Conservation (phyloP, 2,797 vertebrate species). For the Limnodromus scolopaceus region DNA sequence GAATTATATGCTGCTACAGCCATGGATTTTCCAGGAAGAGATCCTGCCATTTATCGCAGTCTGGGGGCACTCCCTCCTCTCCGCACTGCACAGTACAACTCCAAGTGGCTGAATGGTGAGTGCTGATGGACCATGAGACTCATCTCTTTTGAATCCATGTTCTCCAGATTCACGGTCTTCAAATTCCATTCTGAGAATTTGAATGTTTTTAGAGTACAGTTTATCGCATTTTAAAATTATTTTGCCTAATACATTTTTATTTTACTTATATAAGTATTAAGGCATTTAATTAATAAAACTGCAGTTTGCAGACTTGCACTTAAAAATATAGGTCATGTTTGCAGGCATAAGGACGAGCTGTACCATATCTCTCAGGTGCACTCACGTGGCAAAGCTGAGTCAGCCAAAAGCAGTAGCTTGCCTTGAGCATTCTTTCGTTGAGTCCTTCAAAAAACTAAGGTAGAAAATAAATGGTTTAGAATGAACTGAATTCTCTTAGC, state of each 20-base stretch:
- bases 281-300: not conserved
- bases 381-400: not conserved
- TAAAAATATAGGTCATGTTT: not conserved
- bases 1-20: conserved; percentile 96
- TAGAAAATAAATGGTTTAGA: not conserved
- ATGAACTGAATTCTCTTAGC: not conserved
- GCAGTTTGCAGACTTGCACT: not conserved
- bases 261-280: not conserved
- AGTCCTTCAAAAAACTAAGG: not conserved
- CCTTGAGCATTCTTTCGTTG: not conserved
- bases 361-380: not conserved
- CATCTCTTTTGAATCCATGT: accelerated
- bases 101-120: conserved; percentile 97
- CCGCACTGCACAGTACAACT: conserved; percentile 98
- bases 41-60: conserved; percentile 97
- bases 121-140: not conserved
- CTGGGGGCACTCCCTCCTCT: conserved; percentile 92
- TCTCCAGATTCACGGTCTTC: not conserved
- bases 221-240: not conserved
- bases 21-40: conserved; percentile 97
- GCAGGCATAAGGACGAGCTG: not conserved
- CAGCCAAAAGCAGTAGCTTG: not conserved
- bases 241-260: not conserved
- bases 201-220: not conserved
- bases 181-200: not conserved